Evolutionary conservation across 2,888 invertebrate species (phyloP).

Genomic region (Euzophera pinguis): DNA sequence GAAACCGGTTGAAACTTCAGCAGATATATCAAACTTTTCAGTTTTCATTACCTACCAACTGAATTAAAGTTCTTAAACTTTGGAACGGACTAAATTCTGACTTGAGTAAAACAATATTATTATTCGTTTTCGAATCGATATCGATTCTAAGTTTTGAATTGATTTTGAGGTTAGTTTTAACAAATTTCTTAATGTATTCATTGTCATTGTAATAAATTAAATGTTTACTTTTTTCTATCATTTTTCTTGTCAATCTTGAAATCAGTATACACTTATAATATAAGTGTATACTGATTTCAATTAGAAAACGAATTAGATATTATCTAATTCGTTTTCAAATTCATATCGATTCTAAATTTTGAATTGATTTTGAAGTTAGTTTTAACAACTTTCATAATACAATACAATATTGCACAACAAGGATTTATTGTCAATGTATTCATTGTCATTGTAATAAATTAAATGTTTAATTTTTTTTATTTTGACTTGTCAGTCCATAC

Average conservation of each 20-base stretch:
- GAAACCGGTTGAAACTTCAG: conserved; percentile 16
- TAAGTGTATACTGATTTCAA: no score
- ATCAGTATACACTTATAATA: no score
- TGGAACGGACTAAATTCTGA: background rate
- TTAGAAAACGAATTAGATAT: no score
- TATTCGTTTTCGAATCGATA: background rate
- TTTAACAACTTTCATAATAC: background rate
- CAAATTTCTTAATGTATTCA: background rate
- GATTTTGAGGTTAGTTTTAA: background rate
- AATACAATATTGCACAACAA: no score
- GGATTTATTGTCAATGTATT: no score
- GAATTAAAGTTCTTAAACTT: conserved; percentile 13
- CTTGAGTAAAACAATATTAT: background rate
- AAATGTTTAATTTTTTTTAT: conserved; percentile 13
- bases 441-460: background rate
- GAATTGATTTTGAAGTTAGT: background rate
- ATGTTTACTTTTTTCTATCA: no score
- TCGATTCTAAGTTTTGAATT: conserved; percentile 4
- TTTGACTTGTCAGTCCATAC: no score
- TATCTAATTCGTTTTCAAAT: conserved; percentile 3
- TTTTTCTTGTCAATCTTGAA: no score
- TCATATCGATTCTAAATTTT: conserved; percentile 2
- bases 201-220: background rate
- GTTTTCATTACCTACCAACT: conserved; percentile 14
- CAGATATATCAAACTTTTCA: conserved; percentile 19